Conservation (phyloP, 2,888 invertebrate genomes). For the Psylliodes chrysocephalus region DNA sequence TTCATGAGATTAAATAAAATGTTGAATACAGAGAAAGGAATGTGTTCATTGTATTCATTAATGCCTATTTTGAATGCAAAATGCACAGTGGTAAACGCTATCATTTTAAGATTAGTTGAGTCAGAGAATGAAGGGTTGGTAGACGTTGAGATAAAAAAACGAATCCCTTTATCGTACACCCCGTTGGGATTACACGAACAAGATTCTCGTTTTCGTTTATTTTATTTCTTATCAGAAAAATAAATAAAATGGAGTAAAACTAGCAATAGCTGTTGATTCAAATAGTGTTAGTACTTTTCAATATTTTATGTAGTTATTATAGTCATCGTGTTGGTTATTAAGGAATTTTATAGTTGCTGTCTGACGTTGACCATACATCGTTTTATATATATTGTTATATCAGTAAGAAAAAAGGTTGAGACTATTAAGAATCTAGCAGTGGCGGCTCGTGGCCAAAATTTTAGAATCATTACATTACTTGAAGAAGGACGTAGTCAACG, state of each 20-base stretch:
- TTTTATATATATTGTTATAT: too few relatives aligned
- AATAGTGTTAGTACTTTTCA: too few relatives aligned
- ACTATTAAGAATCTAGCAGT: too few relatives aligned
- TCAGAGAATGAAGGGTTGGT: conserved; percentile 31
- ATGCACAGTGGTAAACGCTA: conserved; percentile 20
- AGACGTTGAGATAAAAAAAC: conserved; percentile 7
- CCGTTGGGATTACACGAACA: conserved; percentile 5
- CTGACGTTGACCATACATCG: too few relatives aligned
- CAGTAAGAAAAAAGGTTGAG: too few relatives aligned
- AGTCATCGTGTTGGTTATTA: too few relatives aligned
- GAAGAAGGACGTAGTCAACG: too few relatives aligned
- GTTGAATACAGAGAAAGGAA: conserved; percentile 28
- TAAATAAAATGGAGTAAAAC: neutral
- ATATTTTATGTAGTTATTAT: too few relatives aligned
- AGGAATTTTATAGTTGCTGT: too few relatives aligned
- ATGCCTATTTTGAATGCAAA: conserved; percentile 26
- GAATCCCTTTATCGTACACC: conserved; percentile 26
- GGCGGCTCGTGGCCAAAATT: too few relatives aligned
- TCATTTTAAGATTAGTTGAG: conserved; percentile 33
- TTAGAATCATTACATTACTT: too few relatives aligned
- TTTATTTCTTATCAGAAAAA: neutral
- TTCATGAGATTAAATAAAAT: conserved; percentile 22
- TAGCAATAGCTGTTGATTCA: too few relatives aligned
- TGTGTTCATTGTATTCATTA: conserved; percentile 13
- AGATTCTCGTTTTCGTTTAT: neutral